These are phyloP conservation scores for Drosophila mayaguana DNA, from an alignment of 2,888 invertebrate species.

Conservation along the genomic window DNA sequence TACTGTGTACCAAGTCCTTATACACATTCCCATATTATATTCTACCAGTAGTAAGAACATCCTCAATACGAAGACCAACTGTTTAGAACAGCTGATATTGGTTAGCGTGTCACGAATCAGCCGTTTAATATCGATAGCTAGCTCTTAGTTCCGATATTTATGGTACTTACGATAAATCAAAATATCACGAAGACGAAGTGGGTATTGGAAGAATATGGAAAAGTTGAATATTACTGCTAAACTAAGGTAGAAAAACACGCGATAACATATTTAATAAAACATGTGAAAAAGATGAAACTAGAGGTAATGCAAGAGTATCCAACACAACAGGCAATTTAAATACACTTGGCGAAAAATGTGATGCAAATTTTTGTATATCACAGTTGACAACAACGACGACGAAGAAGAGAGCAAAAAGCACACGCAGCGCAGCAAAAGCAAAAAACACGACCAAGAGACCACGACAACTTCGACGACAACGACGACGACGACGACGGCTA, in stretches of 20 bases:
- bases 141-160: slow-evolving; percentile 33
- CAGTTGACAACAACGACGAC: slow-evolving; percentile 66
- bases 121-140: slow-evolving; percentile 26
- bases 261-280: slow-evolving; percentile 61
- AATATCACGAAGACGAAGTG: slow-evolving; percentile 44
- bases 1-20: background rate
- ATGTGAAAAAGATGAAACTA: slow-evolving; percentile 77
- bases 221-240: slow-evolving; percentile 44
- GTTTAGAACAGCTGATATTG: slow-evolving; percentile 37
- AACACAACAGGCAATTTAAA: background rate
- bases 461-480: slow-evolving; percentile 58
- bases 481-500: slow-evolving; percentile 31
- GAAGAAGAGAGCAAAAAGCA: slow-evolving; percentile 71
- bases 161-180: slow-evolving; percentile 43
- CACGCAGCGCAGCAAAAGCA: slow-evolving; percentile 62
- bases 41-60: background rate
- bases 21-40: background rate
- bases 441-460: slow-evolving; percentile 50
- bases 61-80: background rate
- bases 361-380: slow-evolving; percentile 50
- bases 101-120: slow-evolving; percentile 34
- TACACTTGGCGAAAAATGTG: slow-evolving; percentile 30
- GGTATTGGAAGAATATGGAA: slow-evolving; percentile 53
- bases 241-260: slow-evolving; percentile 52
- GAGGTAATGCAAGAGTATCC: slow-evolving; percentile 58